Evolutionary conservation across 2,888 invertebrate species (phyloP).

Genomic region (Lasioglossum marginatum): DNA sequence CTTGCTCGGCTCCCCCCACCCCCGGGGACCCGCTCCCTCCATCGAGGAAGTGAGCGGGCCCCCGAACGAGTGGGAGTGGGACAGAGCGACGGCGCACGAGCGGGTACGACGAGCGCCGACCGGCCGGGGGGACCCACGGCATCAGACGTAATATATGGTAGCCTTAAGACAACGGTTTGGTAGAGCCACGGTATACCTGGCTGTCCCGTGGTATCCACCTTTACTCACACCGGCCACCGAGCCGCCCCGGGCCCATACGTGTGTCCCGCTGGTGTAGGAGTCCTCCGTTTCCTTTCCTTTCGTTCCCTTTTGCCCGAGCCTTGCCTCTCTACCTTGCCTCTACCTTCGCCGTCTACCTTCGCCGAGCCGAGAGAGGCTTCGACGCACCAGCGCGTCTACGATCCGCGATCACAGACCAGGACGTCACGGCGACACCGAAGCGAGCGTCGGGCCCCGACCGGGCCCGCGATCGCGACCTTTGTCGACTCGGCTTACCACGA

Average conservation of each 20-base stretch:
- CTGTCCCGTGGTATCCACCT: conserved; percentile 66
- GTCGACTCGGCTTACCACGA: background rate
- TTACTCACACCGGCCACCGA: conserved; percentile 52
- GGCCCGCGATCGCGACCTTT: conserved; percentile 25
- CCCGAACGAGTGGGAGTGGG: conserved; percentile 35
- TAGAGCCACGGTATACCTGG: conserved; percentile 72
- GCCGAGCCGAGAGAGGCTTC: background rate
- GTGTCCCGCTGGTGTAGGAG: conserved; percentile 47
- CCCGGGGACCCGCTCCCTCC: conserved; percentile 44
- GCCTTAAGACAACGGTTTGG: conserved; percentile 80
- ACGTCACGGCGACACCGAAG: conserved; percentile 32
- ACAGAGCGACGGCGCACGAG: conserved; percentile 57
- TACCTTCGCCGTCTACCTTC: background rate
- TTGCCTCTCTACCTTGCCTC: background rate
- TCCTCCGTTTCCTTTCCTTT: conserved; percentile 18
- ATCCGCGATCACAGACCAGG: conserved; percentile 18
- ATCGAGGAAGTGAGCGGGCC: conserved; percentile 4
- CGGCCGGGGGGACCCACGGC: conserved; percentile 55
- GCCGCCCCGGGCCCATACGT: conserved; percentile 31
- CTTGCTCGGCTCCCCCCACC: conserved; percentile 62
- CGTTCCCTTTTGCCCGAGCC: conserved; percentile 14
- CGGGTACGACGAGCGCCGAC: conserved; percentile 60
- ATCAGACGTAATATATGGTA: conserved; percentile 81
- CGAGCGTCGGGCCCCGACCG: conserved; percentile 52
- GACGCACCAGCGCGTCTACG: conserved; percentile 37